Conservation (phyloP, 2,888 invertebrate species). For the Standfussiana lucernea region DNA sequence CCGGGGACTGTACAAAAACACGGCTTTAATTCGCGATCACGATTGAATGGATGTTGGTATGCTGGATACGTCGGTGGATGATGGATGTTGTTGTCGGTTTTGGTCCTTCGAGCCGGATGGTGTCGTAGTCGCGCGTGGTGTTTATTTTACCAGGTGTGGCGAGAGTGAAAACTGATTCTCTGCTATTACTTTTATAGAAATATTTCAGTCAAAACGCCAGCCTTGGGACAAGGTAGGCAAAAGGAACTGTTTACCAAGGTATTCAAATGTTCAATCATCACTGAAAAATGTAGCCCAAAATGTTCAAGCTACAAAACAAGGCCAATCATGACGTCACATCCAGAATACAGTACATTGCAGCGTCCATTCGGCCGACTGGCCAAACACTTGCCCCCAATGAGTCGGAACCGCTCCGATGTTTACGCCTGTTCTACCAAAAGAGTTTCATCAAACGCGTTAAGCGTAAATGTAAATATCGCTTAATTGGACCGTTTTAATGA, state of each 20-base stretch:
- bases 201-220: neutral
- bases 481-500: constrained; percentile 70
- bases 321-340: constrained; percentile 39
- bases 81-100: constrained; percentile 26
- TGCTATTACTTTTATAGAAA: neutral
- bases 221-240: neutral
- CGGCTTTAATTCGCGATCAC: constrained; percentile 73
- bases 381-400: constrained; percentile 63
- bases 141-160: constrained; percentile 1
- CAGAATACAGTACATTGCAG: constrained; percentile 29
- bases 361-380: constrained; percentile 49
- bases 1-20: constrained; percentile 74
- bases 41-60: constrained; percentile 58
- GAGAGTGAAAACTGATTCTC: neutral
- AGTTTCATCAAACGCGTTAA: constrained; percentile 66
- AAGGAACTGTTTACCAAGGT: neutral
- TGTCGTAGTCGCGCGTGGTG: neutral
- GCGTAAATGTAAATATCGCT: constrained; percentile 69
- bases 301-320: neutral
- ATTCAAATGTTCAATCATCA: neutral
- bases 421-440: constrained; percentile 65
- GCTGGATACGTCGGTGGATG: constrained; percentile 45
- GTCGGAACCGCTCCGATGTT: constrained; percentile 62
- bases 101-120: constrained; percentile 32
- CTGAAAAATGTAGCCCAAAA: neutral